Base-by-base conservation (phyloP, 2,113 vertebrate species). In the Pluvialis apricaria region DNA sequence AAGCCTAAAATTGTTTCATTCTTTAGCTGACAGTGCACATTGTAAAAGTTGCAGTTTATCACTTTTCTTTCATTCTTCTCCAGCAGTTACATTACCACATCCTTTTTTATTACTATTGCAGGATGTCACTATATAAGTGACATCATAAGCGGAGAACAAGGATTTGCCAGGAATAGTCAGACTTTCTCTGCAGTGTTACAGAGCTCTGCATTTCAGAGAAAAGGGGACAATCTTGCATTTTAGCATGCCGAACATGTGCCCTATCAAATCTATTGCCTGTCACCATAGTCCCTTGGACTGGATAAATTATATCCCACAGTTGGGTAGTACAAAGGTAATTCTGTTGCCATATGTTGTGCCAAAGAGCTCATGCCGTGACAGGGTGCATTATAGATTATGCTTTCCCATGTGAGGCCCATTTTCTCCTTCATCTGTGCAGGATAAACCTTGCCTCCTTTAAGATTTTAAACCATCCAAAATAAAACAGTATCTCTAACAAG, bases 261-360 rank as follows among this genome's bases (percentile, higher is more conserved):
- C 52, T 54, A 86, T 77, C 94, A 76, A 96, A 97, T 96, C 86
- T 95, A 98, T 90, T 96, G 95, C 91, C 93, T 96, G 88, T 92
- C 97, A 95, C 64, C 79, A 61, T 18, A 94, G 88, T 85, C 91
- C 86, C 88, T 92, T 13, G 86, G 93, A 96, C 88, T 92, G 89
- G 86, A 97, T 97, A 80, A 98, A 97, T 98, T 97, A 97, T 93
- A 92, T 90, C 72, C 92, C 96, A 97, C 97, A 92, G 92, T 93
- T 96, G 94, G 95, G 90, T 60, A 94, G 91, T 95, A 96, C 91
- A 97, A 96, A 97, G 93, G 95, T 96, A 98, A 97, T 97, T 98
- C 94, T 97, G 90, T 96, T 96, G 92, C 97, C 95, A 96, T 97
- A 97, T 97, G 96, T 97, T 97, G 97, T 96, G 93, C 94, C 94